Percentiles rank a stretch among this genome's conserved stretches.
Conservation (phyloP, 2,888 invertebrate species). For the Panorpa germanica region DNA sequence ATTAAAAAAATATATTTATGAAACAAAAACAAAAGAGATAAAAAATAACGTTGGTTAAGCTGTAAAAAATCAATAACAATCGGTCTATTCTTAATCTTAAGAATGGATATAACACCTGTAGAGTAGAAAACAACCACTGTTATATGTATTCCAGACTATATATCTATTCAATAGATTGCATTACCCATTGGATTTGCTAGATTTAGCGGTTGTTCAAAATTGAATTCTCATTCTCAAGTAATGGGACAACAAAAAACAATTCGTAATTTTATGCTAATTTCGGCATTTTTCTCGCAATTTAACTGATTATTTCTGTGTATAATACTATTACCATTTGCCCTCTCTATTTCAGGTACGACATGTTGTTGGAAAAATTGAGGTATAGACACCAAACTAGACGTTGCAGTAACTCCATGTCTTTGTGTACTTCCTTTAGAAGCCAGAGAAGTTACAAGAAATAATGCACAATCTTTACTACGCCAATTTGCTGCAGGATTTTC, state of each 20-base stretch:
- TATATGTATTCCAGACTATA: no score
- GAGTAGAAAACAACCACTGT: no score
- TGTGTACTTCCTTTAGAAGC: constrained; percentile 79
- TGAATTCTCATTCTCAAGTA: no score
- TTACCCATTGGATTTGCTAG: constrained; percentile 1
- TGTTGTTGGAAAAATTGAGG: constrained; percentile 77
- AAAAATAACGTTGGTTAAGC: no score
- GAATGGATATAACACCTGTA: no score
- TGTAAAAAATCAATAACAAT: no score
- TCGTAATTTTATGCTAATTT: background rate
- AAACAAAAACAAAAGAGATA: no score
- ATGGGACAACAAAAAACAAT: background rate
- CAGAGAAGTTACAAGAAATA: constrained; percentile 90
- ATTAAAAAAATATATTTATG: no score
- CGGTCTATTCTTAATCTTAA: no score
- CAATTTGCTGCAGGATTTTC: constrained; percentile 62
- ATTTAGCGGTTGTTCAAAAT: background rate
- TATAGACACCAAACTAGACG: constrained; percentile 76
- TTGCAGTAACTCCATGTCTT: constrained; percentile 80
- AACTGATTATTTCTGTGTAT: background rate
- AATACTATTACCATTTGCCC: constrained; percentile 37
- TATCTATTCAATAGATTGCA: no score
- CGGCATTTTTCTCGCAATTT: background rate
- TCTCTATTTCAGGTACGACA: constrained; percentile 68
- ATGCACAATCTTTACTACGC: constrained; percentile 89